phyloP scores from a whole-genome alignment of 2,888 invertebrate species.

The Alloscopus bannaensis region DNA sequence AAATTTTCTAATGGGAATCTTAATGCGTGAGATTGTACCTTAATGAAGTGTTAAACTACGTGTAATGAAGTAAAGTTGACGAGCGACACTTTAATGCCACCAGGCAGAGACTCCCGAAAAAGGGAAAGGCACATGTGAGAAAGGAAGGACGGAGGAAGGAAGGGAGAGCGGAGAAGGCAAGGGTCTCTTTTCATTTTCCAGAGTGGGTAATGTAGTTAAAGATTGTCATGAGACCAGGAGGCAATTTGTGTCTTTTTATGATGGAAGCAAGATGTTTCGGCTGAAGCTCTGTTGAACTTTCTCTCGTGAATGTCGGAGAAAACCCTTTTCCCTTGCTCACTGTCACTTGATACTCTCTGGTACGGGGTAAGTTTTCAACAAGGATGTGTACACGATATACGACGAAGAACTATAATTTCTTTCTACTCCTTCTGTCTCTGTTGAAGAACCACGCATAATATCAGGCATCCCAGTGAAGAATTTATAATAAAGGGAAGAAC shows the following conservation, averaged over 20 bases:
- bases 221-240: constrained; percentile 45
- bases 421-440: no score
- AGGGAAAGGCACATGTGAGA: no score
- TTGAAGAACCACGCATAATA: no score
- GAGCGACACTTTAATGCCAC: constrained; percentile 14
- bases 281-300: no score
- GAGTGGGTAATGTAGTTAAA: constrained; percentile 39
- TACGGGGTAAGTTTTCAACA: no score
- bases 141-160: no score
- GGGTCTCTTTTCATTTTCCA: constrained; percentile 26
- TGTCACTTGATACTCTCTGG: constrained; percentile 24
- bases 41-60: constrained; percentile 57
- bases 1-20: constrained; percentile 32
- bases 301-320: constrained; percentile 18
- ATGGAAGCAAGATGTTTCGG: constrained; percentile 54
- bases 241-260: constrained; percentile 51
- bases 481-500: no score
- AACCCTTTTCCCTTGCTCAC: not conserved
- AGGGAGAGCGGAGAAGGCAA: not conserved
- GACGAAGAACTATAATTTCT: no score
- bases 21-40: constrained; percentile 25
- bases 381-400: no score
- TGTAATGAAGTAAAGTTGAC: constrained; percentile 47
- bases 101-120: not conserved
- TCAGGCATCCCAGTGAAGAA: no score